phyloP scores from a whole-genome alignment of 2,888 invertebrate genomes.

The Conchocele bisecta region DNA sequence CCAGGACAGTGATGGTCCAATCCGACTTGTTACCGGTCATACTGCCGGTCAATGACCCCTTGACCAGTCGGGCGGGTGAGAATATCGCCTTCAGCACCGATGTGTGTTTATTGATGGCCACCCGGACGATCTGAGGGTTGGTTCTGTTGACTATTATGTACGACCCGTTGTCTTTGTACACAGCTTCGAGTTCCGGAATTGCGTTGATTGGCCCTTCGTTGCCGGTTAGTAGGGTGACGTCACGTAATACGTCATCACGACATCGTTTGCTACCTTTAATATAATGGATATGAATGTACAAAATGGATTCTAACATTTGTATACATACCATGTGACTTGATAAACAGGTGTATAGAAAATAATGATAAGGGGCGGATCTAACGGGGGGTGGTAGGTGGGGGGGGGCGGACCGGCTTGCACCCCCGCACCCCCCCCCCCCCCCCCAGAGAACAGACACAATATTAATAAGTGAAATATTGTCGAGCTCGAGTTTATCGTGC shows the following conservation, averaged over 20 bases:
- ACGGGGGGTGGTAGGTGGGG: no score
- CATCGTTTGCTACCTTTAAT: constrained; percentile 53
- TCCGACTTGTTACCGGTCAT: constrained; percentile 70
- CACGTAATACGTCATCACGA: constrained; percentile 57
- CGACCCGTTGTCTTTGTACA: constrained; percentile 52
- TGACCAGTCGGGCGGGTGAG: constrained; percentile 66
- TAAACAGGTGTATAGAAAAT: no score
- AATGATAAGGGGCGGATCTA: no score
- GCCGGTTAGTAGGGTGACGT: constrained; percentile 60
- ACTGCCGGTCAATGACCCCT: constrained; percentile 72
- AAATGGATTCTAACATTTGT: no score
- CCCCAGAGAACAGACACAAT: no score
- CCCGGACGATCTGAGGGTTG: constrained; percentile 62
- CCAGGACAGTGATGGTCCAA: constrained; percentile 68
- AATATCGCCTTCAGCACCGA: constrained; percentile 74
- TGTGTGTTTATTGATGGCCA: constrained; percentile 65
- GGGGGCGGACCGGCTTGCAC: no score
- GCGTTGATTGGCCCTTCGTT: constrained; percentile 63
- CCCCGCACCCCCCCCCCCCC: no score
- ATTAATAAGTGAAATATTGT: no score
- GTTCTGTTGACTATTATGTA: constrained; percentile 66
- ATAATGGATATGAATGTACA: background rate
- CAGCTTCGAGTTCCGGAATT: constrained; percentile 56
- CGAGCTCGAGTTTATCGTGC: no score
- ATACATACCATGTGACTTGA: no score